These are phyloP conservation scores for Mormyrus lacerda DNA, from an alignment of 2,113 vertebrate genomes.

Conservation along the genomic window DNA sequence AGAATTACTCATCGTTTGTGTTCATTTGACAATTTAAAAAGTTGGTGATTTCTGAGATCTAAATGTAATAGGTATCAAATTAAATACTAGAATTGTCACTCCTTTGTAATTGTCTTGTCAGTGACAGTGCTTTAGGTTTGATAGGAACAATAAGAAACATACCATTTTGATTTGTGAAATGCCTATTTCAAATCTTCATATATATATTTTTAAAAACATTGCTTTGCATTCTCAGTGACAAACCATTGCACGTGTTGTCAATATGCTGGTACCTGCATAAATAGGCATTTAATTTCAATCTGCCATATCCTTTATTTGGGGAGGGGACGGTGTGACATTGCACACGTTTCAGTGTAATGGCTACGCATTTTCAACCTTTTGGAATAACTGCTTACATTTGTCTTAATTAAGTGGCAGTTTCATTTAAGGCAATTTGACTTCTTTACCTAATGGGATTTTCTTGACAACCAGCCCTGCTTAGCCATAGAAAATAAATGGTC, in stretches of 20 bases:
- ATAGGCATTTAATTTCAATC: neutral
- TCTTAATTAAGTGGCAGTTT: constrained; percentile 6
- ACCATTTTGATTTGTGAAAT: neutral
- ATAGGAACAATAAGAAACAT: neutral
- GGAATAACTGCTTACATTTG: constrained; percentile 7
- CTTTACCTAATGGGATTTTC: constrained; percentile 8
- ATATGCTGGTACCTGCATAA: neutral
- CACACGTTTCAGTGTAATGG: neutral
- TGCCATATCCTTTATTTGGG: neutral
- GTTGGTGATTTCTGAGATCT: neutral
- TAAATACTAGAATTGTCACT: neutral
- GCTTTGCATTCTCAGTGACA: neutral
- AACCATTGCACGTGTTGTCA: neutral
- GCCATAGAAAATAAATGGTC: neutral
- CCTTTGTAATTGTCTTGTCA: neutral
- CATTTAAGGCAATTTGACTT: neutral
- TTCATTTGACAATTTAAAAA: neutral
- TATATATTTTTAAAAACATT: neutral
- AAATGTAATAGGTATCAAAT: neutral
- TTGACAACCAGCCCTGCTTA: neutral
- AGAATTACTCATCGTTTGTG: neutral
- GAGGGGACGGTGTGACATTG: neutral
- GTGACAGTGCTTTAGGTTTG: neutral
- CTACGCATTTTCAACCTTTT: neutral
- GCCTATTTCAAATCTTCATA: neutral